These are phyloP conservation scores for Cichladusa arquata DNA, from an alignment of 2,113 vertebrate species.

Conservation along the genomic window DNA sequence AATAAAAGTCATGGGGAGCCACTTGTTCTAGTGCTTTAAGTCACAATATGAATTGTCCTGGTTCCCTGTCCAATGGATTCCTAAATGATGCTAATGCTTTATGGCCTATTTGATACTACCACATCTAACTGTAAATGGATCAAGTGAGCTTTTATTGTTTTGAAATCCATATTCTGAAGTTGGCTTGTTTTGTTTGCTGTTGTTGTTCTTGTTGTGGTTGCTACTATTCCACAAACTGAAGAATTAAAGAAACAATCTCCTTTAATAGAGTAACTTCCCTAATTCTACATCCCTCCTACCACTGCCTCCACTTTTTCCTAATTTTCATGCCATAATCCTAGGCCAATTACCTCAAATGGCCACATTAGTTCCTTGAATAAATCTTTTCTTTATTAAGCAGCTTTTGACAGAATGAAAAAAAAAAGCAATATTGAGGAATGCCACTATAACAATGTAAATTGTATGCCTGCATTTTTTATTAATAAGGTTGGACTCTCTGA, in stretches of 20 bases:
- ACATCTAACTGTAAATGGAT: neutral
- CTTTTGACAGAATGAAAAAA: conserved; percentile 38
- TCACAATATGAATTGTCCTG: neutral
- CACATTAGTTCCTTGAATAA: neutral
- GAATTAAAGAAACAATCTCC: neutral
- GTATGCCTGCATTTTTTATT: conserved; percentile 59
- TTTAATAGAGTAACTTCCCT: neutral
- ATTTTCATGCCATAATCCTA: neutral
- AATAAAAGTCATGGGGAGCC: neutral
- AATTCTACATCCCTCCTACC: neutral
- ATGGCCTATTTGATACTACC: neutral
- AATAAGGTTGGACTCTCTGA: conserved; percentile 50
- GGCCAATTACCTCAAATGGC: neutral
- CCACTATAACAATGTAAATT: conserved; percentile 7
- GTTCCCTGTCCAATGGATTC: neutral
- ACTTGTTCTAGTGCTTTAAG: neutral
- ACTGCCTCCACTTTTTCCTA: neutral
- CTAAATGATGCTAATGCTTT: neutral
- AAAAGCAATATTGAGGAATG: conserved; percentile 40
- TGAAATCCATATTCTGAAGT: neutral
- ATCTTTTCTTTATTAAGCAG: neutral
- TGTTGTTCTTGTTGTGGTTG: neutral
- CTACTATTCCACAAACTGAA: neutral
- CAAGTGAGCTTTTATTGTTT: neutral
- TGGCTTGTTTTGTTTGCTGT: neutral